Evolutionary conservation across 2,888 invertebrate species (phyloP), one percentile per base, ranked within the genome.

Genomic region (Adela reaumurella): DNA sequence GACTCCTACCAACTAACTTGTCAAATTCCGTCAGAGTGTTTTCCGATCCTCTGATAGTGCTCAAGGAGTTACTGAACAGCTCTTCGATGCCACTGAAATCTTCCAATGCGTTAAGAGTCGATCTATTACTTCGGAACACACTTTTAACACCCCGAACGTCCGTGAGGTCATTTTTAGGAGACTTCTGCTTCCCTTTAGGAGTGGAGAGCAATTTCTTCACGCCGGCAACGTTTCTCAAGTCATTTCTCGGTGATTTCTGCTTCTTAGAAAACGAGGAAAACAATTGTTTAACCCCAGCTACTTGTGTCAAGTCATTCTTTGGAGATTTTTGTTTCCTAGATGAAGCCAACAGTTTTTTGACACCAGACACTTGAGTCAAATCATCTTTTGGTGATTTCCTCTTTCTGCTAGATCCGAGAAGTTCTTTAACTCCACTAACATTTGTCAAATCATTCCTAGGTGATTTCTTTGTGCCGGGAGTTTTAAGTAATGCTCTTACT

Each of bases 61-160:
- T 50, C 41, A 46, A 52, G 2, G 67, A 60, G 35, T 62, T 62
- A 35, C 67, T 57, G 49, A 70, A 69, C 2, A 78, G 50, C 49
- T 68, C 66, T 35, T 69, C 70, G 0, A 78, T 59, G 0, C 76
- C 77, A 51, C 74, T 74, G 14, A 76, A 54, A 51, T 74, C 63
- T 35, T 57, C 56, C 10, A 57, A 53, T 16, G 59, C 58, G 20
- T 59, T 57, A 3, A 52, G 50, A 2, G 47, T 53, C 0, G 68
- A 67, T 19, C 65, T 64, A n/a, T 53, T 64, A 11, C 51, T 48
- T 24, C 52, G 58, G 51, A 73, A 70, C 46, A 80, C 51, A 8
- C 58, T 57, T 50, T 63, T 67, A 0, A 79, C 70, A 1, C 77
- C 78, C 43, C 65, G 54, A 0, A 79, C 63, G 53, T 76, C 67